phyloP scores from a whole-genome alignment of 1,140 invertebrate species.

The Achatina immaculata region DNA sequence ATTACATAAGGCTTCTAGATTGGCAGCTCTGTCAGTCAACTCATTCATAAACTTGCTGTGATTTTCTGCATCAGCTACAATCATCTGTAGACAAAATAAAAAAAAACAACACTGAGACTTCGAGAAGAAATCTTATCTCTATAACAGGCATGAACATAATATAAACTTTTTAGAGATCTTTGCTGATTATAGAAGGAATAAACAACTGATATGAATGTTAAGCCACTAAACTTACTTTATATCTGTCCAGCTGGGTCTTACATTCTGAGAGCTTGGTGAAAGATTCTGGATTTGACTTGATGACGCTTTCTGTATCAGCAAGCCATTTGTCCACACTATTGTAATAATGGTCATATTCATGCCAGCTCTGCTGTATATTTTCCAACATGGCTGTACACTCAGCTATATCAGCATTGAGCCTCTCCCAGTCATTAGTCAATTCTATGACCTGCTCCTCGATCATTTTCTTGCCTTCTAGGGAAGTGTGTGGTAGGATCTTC shows the following conservation, averaged over 20 bases:
- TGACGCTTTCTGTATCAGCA: constrained; percentile 73
- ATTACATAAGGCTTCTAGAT: constrained; percentile 60
- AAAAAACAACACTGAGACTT: background rate
- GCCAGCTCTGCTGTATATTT: constrained; percentile 86
- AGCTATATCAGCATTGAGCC: constrained; percentile 83
- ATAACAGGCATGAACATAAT: no score
- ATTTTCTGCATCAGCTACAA: constrained; percentile 61
- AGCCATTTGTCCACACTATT: constrained; percentile 85
- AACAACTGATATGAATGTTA: no score
- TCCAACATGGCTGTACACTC: constrained; percentile 84
- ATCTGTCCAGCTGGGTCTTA: constrained; percentile 87
- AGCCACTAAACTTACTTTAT: constrained; percentile 70
- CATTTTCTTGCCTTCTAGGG: constrained; percentile 86
- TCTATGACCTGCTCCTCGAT: constrained; percentile 88
- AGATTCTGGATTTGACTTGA: constrained; percentile 75
- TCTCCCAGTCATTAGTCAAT: constrained; percentile 88
- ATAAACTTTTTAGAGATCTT: no score
- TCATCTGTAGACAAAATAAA: constrained; percentile 47
- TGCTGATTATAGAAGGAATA: no score
- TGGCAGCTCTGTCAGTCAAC: constrained; percentile 78
- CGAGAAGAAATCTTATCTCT: background rate
- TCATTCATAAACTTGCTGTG: constrained; percentile 63
- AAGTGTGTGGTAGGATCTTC: constrained; percentile 84
- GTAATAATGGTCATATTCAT: constrained; percentile 83
- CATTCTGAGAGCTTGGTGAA: constrained; percentile 76